Conservation (phyloP, 2,113 vertebrate species). For the Catharus minimus region DNA sequence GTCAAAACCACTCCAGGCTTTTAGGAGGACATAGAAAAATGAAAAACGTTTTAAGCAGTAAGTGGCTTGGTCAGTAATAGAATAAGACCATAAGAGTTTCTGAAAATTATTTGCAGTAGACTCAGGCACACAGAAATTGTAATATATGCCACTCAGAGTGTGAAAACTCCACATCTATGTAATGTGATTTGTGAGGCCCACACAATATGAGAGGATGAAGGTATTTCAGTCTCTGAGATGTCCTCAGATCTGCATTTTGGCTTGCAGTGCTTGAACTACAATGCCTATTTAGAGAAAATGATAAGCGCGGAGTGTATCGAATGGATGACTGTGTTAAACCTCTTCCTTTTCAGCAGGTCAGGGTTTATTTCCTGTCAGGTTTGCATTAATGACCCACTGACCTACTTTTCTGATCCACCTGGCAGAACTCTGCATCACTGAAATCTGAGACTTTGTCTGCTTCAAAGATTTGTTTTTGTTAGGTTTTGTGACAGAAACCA, state of each 20-base stretch:
- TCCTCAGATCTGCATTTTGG: neutral
- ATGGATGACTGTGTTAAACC: neutral
- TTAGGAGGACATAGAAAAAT: neutral
- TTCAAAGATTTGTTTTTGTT: slow-evolving; percentile 46
- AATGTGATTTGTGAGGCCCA: neutral
- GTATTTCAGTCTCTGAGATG: neutral
- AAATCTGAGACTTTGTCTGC: slow-evolving; percentile 19
- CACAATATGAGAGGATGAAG: neutral
- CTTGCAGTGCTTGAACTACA: neutral
- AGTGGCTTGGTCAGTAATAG: neutral
- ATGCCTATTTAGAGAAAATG: neutral
- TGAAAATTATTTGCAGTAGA: neutral
- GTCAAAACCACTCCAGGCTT: neutral
- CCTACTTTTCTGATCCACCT: slow-evolving; percentile 71
- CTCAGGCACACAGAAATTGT: neutral
- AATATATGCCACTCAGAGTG: neutral
- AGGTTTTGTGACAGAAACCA: slow-evolving; percentile 58
- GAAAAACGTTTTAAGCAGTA: neutral
- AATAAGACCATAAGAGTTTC: neutral
- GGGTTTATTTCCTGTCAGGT: slow-evolving; percentile 37
- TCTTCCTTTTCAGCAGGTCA: neutral
- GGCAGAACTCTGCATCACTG: slow-evolving; percentile 31
- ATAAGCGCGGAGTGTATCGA: neutral
- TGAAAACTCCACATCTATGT: neutral
- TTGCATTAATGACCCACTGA: slow-evolving; percentile 72